phyloP scores from a whole-genome alignment of 2,113 vertebrate species.

The Platichthys stellatus region DNA sequence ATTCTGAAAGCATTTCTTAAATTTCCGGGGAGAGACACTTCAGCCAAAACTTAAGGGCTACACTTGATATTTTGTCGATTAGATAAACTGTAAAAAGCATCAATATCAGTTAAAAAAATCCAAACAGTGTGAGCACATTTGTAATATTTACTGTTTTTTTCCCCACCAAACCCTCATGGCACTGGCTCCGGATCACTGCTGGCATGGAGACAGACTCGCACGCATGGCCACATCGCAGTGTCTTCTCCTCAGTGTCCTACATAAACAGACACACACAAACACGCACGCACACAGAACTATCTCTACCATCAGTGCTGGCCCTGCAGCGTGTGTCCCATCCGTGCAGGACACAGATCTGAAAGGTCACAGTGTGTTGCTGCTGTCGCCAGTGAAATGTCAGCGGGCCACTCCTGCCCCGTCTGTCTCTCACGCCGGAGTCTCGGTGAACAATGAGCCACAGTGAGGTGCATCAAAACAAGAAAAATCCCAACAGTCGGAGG shows the following conservation, averaged over 20 bases:
- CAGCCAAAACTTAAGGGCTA: too few species aligned
- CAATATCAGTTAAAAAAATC: background rate
- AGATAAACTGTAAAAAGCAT: background rate
- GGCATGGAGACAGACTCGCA: constrained; percentile 43
- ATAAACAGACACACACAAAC: constrained; percentile 26
- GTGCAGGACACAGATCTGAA: constrained; percentile 49
- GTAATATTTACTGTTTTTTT: background rate
- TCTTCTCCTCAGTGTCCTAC: constrained; percentile 40
- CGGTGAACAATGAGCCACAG: constrained; percentile 48
- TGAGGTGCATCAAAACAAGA: constrained; percentile 44
- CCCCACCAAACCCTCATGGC: background rate
- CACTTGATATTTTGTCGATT: background rate
- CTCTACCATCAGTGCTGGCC: constrained; percentile 49
- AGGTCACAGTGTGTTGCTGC: constrained; percentile 58
- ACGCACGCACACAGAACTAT: constrained; percentile 25
- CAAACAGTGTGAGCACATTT: background rate
- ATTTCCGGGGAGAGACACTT: too few species aligned
- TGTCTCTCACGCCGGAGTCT: constrained; percentile 28
- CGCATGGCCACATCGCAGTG: constrained; percentile 31
- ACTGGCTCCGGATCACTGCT: constrained; percentile 44
- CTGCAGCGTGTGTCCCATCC: constrained; percentile 29
- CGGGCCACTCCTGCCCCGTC: constrained; percentile 21
- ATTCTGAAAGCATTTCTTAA: too few species aligned
- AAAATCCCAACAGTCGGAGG: constrained; percentile 27
- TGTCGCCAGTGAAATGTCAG: constrained; percentile 67